Evolutionary conservation across 1,140 invertebrate species (phyloP).

Genomic region (Halictus rubicundus): DNA sequence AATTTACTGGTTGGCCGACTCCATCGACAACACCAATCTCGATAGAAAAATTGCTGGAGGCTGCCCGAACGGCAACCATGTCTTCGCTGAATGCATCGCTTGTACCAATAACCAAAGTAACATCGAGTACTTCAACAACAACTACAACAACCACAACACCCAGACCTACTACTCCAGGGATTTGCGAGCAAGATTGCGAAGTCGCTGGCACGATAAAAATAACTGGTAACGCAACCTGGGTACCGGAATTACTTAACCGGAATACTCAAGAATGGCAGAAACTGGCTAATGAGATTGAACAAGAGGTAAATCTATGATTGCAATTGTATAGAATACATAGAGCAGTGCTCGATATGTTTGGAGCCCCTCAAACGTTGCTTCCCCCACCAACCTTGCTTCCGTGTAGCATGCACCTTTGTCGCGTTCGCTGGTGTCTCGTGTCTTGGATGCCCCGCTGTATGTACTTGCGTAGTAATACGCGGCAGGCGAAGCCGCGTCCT

Average conservation of each 20-base stretch:
- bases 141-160: slow-evolving; percentile 89
- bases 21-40: slow-evolving; percentile 91
- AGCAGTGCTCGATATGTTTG: too few species aligned
- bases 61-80: slow-evolving; percentile 85
- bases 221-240: slow-evolving; percentile 89
- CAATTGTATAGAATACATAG: too few species aligned
- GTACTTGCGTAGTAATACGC: too few species aligned
- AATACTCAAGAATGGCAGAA: slow-evolving; percentile 93
- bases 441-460: too few species aligned
- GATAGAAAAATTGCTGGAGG: slow-evolving; percentile 89
- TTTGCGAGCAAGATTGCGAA: slow-evolving; percentile 89
- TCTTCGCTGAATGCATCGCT: slow-evolving; percentile 72
- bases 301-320: slow-evolving; percentile 81
- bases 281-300: slow-evolving; percentile 89
- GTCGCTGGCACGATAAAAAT: slow-evolving; percentile 92
- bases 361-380: too few species aligned
- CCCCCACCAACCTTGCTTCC: too few species aligned
- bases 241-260: slow-evolving; percentile 91
- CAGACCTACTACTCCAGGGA: slow-evolving; percentile 89
- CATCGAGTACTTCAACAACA: slow-evolving; percentile 83
- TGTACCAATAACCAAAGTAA: slow-evolving; percentile 72
- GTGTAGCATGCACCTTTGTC: too few species aligned
- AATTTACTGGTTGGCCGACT: slow-evolving; percentile 94
- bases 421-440: too few species aligned
- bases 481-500: too few species aligned